Evolutionary conservation across 2,888 invertebrate species (phyloP).

Genomic region (Heteromyza rotundicornis): DNA sequence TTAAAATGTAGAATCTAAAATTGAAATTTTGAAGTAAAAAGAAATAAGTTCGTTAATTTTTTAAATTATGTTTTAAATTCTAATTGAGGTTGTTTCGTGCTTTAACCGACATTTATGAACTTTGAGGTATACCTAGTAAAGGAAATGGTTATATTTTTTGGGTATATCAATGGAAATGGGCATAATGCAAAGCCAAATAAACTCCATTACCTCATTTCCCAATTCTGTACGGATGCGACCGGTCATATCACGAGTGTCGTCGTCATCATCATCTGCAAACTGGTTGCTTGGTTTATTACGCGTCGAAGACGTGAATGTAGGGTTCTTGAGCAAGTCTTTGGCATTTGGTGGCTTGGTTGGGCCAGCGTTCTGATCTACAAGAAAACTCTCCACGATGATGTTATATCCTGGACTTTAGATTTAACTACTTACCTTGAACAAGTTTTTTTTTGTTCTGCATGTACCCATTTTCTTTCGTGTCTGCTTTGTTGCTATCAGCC

Average conservation of each 20-base stretch:
- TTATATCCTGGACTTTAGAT: slow-evolving; percentile 15
- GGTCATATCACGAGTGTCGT: slow-evolving; percentile 78
- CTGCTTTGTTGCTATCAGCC: slow-evolving; percentile 35
- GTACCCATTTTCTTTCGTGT: slow-evolving; percentile 53
- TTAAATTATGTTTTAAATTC: no score
- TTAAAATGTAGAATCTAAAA: no score
- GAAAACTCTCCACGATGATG: not conserved
- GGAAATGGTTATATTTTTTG: no score
- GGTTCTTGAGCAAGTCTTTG: slow-evolving; percentile 34
- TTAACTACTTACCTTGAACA: slow-evolving; percentile 37
- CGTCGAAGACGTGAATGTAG: slow-evolving; percentile 43
- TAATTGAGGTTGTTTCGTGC: no score
- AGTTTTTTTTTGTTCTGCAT: slow-evolving; percentile 45
- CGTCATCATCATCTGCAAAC: slow-evolving; percentile 66
- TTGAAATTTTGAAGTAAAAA: no score
- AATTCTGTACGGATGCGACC: slow-evolving; percentile 80
- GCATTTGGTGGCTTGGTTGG: slow-evolving; percentile 27
- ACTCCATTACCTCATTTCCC: slow-evolving; percentile 75
- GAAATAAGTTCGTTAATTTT: no score
- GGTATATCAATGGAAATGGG: no score
- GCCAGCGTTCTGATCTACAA: not conserved
- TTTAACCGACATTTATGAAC: no score
- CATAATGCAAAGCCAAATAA: no score
- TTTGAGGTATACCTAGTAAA: no score
- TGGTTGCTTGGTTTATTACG: slow-evolving; percentile 37